Evolutionary conservation across 2,888 invertebrate genomes (phyloP).

Genomic region (Sarcophaga rosellei): DNA sequence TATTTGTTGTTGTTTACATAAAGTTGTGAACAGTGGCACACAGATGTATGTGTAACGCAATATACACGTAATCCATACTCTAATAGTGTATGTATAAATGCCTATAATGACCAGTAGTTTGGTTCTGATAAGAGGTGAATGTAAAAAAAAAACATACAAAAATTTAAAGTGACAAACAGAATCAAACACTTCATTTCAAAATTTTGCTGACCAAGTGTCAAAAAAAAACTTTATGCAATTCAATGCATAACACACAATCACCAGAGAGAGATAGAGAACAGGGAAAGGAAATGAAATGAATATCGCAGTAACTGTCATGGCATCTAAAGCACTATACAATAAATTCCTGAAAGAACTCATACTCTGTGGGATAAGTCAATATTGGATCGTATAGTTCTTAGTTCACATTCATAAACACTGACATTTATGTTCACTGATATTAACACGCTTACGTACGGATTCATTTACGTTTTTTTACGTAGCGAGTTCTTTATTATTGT

Average conservation of each 20-base stretch:
- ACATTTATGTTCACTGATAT: slow-evolving; percentile 50
- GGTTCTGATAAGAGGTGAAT: slow-evolving; percentile 9
- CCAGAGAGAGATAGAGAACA: slow-evolving; percentile 19
- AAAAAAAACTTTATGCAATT: slow-evolving; percentile 20
- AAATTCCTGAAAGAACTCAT: slow-evolving; percentile 40
- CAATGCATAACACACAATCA: slow-evolving; percentile 21
- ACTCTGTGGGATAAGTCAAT: slow-evolving; percentile 46
- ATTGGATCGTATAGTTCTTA: neutral
- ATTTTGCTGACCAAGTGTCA: slow-evolving; percentile 57
- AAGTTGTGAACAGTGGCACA: too few relatives aligned
- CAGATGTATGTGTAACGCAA: too few relatives aligned
- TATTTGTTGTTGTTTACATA: too few relatives aligned
- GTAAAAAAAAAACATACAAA: slow-evolving; percentile 12
- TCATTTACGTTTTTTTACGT: slow-evolving; percentile 43
- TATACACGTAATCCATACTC: too few relatives aligned
- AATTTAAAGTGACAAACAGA: slow-evolving; percentile 29
- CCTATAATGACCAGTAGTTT: slow-evolving; percentile 10
- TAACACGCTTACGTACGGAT: slow-evolving; percentile 67
- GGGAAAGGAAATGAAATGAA: slow-evolving; percentile 16
- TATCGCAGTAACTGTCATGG: neutral
- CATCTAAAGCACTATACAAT: slow-evolving; percentile 11
- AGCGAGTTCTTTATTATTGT: neutral
- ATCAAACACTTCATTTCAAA: slow-evolving; percentile 24
- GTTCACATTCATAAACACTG: neutral
- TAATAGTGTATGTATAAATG: too few relatives aligned